These are phyloP conservation scores for Sinotaia quadrata DNA, from an alignment of 2,888 invertebrate genomes.

Conservation along the genomic window DNA sequence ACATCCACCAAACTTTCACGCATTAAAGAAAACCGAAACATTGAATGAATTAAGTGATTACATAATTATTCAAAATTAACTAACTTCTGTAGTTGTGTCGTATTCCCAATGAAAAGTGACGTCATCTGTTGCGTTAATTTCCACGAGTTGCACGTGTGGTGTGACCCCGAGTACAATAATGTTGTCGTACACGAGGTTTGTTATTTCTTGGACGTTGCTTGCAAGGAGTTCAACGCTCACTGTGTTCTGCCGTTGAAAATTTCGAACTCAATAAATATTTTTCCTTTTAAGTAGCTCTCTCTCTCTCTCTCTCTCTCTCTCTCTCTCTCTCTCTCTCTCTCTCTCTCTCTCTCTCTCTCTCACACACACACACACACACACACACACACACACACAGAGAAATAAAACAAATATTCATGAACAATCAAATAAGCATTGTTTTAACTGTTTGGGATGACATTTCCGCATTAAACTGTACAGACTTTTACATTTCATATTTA, in stretches of 20 bases:
- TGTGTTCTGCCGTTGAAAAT: neutral
- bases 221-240: neutral
- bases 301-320: neutral
- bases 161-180: neutral
- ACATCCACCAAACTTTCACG: too few species aligned
- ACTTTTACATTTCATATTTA: too few species aligned
- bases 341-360: conserved; percentile 2
- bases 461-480: too few species aligned
- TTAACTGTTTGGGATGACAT: too few species aligned
- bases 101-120: neutral
- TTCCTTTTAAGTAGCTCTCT: neutral
- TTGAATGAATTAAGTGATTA: too few species aligned
- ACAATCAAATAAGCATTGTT: too few species aligned
- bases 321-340: conserved; percentile 15
- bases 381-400: too few species aligned
- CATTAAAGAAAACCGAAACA: too few species aligned
- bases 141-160: neutral
- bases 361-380: too few species aligned
- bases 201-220: conserved; percentile 7
- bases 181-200: neutral
- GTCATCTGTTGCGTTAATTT: neutral
- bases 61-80: too few species aligned
- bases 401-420: too few species aligned
- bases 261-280: neutral
- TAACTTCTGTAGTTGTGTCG: neutral